Evolutionary conservation across 2,888 invertebrate species (phyloP).

Genomic region (Embidobia sp.): DNA sequence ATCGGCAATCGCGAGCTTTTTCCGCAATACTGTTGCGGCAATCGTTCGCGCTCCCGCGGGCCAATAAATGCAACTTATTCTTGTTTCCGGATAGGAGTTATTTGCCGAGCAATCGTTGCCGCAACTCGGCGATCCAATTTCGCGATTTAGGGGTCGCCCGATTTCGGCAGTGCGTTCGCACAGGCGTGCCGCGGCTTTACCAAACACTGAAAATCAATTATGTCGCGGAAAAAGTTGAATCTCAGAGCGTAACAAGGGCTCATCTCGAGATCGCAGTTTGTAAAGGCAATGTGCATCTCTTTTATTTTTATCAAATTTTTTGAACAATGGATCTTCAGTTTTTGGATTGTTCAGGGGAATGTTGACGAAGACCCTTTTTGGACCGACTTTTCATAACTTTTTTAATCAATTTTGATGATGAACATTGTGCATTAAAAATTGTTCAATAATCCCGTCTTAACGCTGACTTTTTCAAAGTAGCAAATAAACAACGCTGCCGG

Average conservation of each 20-base stretch:
- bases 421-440: too few species aligned
- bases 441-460: too few species aligned
- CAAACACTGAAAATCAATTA: slow-evolving; percentile 45
- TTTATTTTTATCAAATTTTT: too few species aligned
- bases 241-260: too few species aligned
- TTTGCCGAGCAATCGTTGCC: slow-evolving; percentile 48
- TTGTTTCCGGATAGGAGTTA: slow-evolving; percentile 28
- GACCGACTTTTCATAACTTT: too few species aligned
- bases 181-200: slow-evolving; percentile 26
- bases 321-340: too few species aligned
- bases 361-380: too few species aligned
- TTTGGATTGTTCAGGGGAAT: too few species aligned
- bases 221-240: slow-evolving; percentile 27
- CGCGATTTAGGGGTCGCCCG: background rate
- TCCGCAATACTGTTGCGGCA: slow-evolving; percentile 21
- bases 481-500: too few species aligned
- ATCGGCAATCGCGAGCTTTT: slow-evolving; percentile 50
- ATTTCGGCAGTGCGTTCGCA: slow-evolving; percentile 12
- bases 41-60: slow-evolving; percentile 34
- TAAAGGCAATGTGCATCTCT: too few species aligned
- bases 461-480: slow-evolving; percentile 41
- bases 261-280: too few species aligned
- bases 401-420: too few species aligned
- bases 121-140: slow-evolving; percentile 38
- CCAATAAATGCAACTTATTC: slow-evolving; percentile 53